Conservation (phyloP, 2,888 invertebrate species). For the Rugalucina vietnamica region DNA sequence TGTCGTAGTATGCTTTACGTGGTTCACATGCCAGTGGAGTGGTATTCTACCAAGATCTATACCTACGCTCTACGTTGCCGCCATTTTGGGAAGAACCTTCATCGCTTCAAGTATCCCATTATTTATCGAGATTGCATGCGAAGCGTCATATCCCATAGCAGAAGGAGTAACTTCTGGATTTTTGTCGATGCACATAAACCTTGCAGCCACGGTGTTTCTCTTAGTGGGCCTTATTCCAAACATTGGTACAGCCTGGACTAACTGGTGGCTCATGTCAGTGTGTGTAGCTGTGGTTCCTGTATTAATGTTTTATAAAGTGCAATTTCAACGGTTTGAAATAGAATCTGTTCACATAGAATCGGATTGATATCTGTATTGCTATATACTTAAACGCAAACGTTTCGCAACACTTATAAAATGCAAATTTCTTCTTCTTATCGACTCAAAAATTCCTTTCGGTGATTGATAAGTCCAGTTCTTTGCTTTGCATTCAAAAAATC, state of each 20-base stretch:
- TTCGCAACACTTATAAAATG: too few species aligned
- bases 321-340: not conserved
- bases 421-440: too few species aligned
- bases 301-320: not conserved
- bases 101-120: constrained; percentile 41
- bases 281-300: not conserved
- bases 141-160: constrained; percentile 54
- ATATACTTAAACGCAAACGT: too few species aligned
- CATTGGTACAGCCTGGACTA: constrained; percentile 28
- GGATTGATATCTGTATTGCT: too few species aligned
- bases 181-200: constrained; percentile 42
- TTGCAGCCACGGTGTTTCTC: constrained; percentile 45
- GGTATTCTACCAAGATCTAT: constrained; percentile 61
- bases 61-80: constrained; percentile 40
- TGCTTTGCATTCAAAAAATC: too few species aligned
- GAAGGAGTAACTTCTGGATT: constrained; percentile 52
- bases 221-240: constrained; percentile 30
- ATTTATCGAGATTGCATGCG: constrained; percentile 58
- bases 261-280: not conserved
- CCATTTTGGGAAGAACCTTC: constrained; percentile 30
- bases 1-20: constrained; percentile 43
- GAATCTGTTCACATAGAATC: too few species aligned
- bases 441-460: too few species aligned
- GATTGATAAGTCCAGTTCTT: too few species aligned
- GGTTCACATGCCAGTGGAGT: constrained; percentile 60